Base-by-base conservation (phyloP, 2,888 invertebrate genomes). In the Oxytorus armatus region DNA sequence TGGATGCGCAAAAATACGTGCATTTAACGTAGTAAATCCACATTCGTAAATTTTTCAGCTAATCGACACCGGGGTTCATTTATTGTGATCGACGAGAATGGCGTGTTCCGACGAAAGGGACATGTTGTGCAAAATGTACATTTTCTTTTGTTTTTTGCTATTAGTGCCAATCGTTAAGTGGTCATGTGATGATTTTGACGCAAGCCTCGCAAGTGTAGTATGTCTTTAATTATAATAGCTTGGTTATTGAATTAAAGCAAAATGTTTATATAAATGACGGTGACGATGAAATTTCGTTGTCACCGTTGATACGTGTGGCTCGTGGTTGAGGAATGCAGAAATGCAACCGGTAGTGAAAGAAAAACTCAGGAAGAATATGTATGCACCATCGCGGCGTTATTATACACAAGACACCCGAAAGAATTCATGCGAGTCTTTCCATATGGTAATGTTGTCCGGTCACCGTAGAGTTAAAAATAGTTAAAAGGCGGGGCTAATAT, bases 1-100 rank as follows among this genome's bases (percentile, higher is more conserved):
- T 89, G 88, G 86, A 88, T 81, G 82, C 72, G 81, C n/a, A n/a
- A n/a, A n/a, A n/a, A n/a, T n/a, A n/a, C n/a, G 63, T 42, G 70
- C 42, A 55, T 70, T 69, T 36, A 55, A 53, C 59, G 51, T 39
- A 69, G 57, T 44, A 25, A 63, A 73, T 59, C 53, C 66, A 61
- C 59, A 83, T 49, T 73, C 61, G 63, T 63, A 72, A 74, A 47
- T 82, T 77, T 66, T 80, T 42, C 47, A 49, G 42, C 61, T 3
- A 39, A 11, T 69, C 21, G 53, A 29, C 21, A 42, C 8, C 29
- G 14, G 29, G n/a, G 14, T 66, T 73, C 7, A n/a, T 33, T 51
- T 39, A 69, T 23, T 7, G 11, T 21, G 14, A 36, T 49, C 53
- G 65, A 65, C 51, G 42, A 79, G 7, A 36, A 53, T 61, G 23